Evolutionary conservation across 2,797 vertebrate species (phyloP).

Genomic region (Alcedo atthis): DNA sequence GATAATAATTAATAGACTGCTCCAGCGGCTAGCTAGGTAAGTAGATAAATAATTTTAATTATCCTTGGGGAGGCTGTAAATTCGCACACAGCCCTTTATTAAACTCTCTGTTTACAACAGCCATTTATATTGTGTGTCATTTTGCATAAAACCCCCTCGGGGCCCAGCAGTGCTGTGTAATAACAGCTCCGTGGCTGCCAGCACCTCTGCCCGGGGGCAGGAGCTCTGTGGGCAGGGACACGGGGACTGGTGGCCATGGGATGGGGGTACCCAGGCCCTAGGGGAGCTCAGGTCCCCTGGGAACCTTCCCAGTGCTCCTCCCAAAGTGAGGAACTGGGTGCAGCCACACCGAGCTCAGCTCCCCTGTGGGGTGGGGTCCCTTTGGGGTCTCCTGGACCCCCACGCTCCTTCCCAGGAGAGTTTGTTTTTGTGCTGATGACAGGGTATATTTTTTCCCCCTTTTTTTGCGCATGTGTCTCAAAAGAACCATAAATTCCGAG

Average conservation of each 20-base stretch:
- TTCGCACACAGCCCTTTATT: constrained; percentile 76
- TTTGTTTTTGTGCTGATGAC: constrained; percentile 85
- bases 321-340: fast-evolving
- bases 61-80: constrained; percentile 79
- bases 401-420: neutral
- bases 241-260: fast-evolving
- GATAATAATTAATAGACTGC: constrained; percentile 82
- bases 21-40: constrained; percentile 74
- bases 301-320: fast-evolving
- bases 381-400: neutral
- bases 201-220: neutral
- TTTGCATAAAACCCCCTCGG: constrained; percentile 57
- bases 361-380: too few species aligned
- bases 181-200: neutral
- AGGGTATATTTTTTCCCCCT: constrained; percentile 76
- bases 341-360: fast-evolving
- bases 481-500: constrained; percentile 89
- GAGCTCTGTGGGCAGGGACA: neutral
- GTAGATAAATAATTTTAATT: constrained; percentile 83
- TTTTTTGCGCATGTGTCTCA: constrained; percentile 83
- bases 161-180: neutral
- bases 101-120: constrained; percentile 77
- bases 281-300: neutral
- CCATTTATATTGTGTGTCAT: constrained; percentile 71
- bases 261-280: fast-evolving